Evolutionary conservation across 2,797 vertebrate species (phyloP).

Genomic region (Erethizon dorsatum): DNA sequence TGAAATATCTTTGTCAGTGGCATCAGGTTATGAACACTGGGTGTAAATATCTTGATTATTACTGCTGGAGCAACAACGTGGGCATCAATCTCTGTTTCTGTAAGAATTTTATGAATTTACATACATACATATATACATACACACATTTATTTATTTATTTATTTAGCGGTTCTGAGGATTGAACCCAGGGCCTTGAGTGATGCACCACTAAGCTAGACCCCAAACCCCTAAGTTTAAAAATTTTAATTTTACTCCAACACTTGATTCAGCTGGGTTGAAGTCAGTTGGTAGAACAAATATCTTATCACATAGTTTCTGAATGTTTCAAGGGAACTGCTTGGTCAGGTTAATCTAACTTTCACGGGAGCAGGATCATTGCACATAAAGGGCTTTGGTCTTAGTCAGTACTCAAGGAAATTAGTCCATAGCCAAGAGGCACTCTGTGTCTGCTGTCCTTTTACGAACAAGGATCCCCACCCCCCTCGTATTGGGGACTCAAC

Average conservation of each 20-base stretch:
- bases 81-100: conserved; percentile 93
- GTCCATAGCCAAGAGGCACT: conserved; percentile 96
- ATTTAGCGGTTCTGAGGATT: not conserved
- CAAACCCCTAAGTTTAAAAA: conserved; percentile 93
- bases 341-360: conserved; percentile 95
- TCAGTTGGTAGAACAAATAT: conserved; percentile 95
- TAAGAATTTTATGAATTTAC: conserved; percentile 90
- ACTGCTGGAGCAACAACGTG: conserved; percentile 95
- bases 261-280: conserved; percentile 88
- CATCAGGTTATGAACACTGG: conserved; percentile 74
- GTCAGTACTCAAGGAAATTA: conserved; percentile 95
- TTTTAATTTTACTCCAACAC: conserved; percentile 88
- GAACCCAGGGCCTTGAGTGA: not conserved
- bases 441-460: conserved; percentile 95
- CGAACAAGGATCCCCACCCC: conserved; percentile 93
- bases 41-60: conserved; percentile 89
- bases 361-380: not conserved
- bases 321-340: conserved; percentile 97
- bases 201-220: not conserved
- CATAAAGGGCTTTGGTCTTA: conserved; percentile 91
- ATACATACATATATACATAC: too few relatives aligned
- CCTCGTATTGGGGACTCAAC: not conserved
- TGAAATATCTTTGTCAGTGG: conserved; percentile 69
- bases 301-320: conserved; percentile 97
- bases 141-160: not conserved